A percentile compares a stretch with the other conserved stretches of the same genome.
These are phyloP conservation scores for Chrysodeixis includens DNA, from an alignment of 2,888 invertebrate genomes.

Conservation along the genomic window DNA sequence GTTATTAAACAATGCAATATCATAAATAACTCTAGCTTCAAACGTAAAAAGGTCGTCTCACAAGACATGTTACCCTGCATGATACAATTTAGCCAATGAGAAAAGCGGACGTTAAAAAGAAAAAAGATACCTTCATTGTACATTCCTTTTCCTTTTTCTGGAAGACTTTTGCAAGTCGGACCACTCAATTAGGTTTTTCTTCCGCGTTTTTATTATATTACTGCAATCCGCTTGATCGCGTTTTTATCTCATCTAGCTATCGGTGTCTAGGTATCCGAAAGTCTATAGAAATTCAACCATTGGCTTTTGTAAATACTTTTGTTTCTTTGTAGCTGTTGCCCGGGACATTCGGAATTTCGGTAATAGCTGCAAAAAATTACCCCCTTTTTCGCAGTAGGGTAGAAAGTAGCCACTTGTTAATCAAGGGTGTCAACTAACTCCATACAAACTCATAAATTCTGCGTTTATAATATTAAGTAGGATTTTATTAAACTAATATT, in stretches of 20 bases:
- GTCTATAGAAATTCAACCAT: neutral
- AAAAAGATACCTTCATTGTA: slow-evolving; percentile 5
- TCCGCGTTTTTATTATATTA: slow-evolving; percentile 8
- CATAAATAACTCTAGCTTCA: neutral
- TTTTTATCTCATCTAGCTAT: slow-evolving; percentile 3
- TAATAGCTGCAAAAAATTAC: no score
- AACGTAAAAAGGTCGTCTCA: neutral
- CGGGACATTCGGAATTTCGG: no score
- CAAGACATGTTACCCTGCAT: neutral
- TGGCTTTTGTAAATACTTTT: neutral
- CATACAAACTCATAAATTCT: no score
- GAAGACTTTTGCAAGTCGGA: slow-evolving; percentile 8
- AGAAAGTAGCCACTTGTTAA: no score
- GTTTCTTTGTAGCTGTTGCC: neutral
- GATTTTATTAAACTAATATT: no score
- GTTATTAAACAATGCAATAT: neutral
- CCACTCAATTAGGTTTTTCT: slow-evolving; percentile 9
- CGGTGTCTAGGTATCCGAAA: neutral
- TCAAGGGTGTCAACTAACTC: no score
- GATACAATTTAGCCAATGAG: slow-evolving; percentile 5
- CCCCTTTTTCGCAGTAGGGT: no score
- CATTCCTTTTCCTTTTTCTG: neutral
- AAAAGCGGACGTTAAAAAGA: slow-evolving; percentile 6
- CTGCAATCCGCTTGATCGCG: slow-evolving; percentile 6
- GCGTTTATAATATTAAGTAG: no score